These are phyloP conservation scores for Melopsittacus undulatus DNA, from an alignment of 2,797 vertebrate species.

Conservation along the genomic window DNA sequence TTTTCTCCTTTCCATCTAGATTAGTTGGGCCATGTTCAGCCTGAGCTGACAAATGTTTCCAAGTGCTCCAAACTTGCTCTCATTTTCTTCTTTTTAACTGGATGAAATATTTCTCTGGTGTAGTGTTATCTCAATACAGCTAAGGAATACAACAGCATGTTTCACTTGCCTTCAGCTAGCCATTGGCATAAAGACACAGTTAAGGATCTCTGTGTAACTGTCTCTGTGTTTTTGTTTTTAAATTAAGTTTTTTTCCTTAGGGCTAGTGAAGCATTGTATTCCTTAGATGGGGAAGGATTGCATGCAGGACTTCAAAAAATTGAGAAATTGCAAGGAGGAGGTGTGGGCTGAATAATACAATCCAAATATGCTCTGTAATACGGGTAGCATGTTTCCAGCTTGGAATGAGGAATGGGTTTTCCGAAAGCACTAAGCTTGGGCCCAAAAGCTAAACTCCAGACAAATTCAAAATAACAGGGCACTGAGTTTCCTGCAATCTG, in stretches of 20 bases:
- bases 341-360: not conserved
- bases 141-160: not conserved
- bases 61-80: not conserved
- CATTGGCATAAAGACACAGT: not conserved
- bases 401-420: not conserved
- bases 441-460: not conserved
- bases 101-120: not conserved
- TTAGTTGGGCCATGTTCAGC: not conserved
- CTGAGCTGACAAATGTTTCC: not conserved
- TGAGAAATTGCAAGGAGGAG: not conserved
- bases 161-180: not conserved
- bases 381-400: not conserved
- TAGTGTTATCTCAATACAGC: not conserved
- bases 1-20: not conserved
- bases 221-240: conserved; percentile 20
- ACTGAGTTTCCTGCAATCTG: not conserved
- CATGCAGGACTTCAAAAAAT: not conserved
- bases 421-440: not conserved
- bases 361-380: not conserved
- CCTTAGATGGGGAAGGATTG: not conserved
- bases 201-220: not conserved
- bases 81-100: not conserved
- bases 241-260: conserved; percentile 25
- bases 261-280: not conserved
- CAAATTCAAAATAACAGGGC: conserved; percentile 18